Base-by-base conservation (phyloP, 2,113 vertebrate genomes). In the Hippopotamus amphibius region DNA sequence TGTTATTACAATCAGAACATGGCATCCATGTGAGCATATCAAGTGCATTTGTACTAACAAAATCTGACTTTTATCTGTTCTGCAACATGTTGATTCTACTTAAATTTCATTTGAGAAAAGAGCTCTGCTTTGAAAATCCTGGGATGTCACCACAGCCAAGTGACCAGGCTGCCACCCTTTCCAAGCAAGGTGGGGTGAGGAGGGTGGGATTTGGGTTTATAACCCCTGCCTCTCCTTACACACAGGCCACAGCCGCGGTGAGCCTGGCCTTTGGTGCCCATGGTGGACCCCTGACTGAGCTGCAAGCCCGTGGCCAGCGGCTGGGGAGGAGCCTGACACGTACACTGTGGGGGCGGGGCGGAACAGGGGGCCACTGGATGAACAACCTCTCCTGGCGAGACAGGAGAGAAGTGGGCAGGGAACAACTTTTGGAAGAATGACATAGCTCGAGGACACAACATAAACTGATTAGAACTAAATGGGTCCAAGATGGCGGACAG, bases 1-100 rank as follows among this genome's bases (percentile, higher is more conserved):
- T 94, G 79, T 65, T 69, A 65, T 93, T 93, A 77, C 4, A 77
- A 57, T 66, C 72, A 72, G 90, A 85, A 57, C 26, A 15, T 19
- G n/a, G 74, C 48, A 17, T 22, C 14, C 30, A 0, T 7, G 48
- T 21, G 87, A 85, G 21, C 77, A 22, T 8, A 69, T 53, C 69
- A 6, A 74, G 79, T 50, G 37, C 50, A 4, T 80, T 17, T 48
- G 53, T 41, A 21, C 84, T 84, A 59, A 43, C 19, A n/a, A 81
- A 87, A 30, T 15, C 11, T 1, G 86, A 77, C 76, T 97, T 66
- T 50, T 26, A 57, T 83, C 65, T 84, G 46, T 21, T 59, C 79
- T 21, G 17, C 22, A 65, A 65, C 33, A 17, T 3, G 19, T 26
- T 13, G 50, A 57, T 30, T 93, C 76, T 33, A 8, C 66, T 61